Base-by-base conservation (phyloP, 2,888 invertebrate species). In the Meta bourneti region DNA sequence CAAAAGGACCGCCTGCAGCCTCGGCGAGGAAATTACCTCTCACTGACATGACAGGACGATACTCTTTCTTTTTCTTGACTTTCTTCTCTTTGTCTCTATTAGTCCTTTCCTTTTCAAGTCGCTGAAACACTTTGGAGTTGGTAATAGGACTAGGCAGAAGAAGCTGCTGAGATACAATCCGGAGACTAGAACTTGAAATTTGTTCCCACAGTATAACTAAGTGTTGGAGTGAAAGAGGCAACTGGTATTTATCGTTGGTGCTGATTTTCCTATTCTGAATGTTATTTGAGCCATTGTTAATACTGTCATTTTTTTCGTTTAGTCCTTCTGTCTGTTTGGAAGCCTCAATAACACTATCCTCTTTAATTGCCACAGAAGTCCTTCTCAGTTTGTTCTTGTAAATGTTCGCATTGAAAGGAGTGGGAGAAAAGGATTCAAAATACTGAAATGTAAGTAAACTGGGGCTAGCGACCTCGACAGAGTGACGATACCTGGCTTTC, bases 171-270 rank as follows among this genome's bases (percentile, higher is more conserved):
- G 96, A 95, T 90, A 96, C 96, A 16, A 95, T 95, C 69, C 94
- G 94, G 9, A 95, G 93, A 0, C 96, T 96, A 91, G 97, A 96
- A 75, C 94, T 93, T 11, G 95, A 94, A 79, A 99, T 95, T 87
- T 98, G 97, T 94, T 98, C 98, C 99, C 99, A 99, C 54, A 98
- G 95, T 91, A 94, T 94, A n/a, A 98, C 98, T 9, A 99, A 95
- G 86, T 98, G 97, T 85, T 98, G 97, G 80, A 98, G 95, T 0
- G 98, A 98, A 0, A 98, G 97, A 0, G 98, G 98, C 90, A 98
- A 95, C 77, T 95, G 94, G 70, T 89, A 91, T 74, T 93, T 93
- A 49, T 91, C 91, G 71, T 20, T 71, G 49, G 90, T 49, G 54
- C 78, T 89, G n/a, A 86, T 82, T 82, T 86, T 86, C 72, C 82